These are phyloP conservation scores for Dusona sp. DNA, from an alignment of 2,888 invertebrate genomes.

Conservation along the genomic window DNA sequence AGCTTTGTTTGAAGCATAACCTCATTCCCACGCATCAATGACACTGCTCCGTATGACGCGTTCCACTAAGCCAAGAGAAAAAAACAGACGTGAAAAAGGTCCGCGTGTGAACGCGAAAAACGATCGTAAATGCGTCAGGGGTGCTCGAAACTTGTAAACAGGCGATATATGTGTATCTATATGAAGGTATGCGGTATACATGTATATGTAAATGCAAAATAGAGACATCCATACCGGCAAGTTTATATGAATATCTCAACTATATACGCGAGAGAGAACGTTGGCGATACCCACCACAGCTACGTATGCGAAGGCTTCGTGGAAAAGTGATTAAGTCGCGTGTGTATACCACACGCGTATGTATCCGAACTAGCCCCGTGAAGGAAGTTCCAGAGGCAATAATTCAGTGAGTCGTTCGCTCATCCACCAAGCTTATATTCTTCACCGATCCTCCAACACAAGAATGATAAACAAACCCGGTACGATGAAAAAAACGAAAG, in stretches of 20 bases:
- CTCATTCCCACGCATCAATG: conserved; percentile 10
- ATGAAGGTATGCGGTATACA: neutral
- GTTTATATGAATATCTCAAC: conserved; percentile 42
- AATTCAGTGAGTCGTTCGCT: conserved; percentile 66
- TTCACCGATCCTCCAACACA: conserved; percentile 27
- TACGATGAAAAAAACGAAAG: conserved; percentile 7
- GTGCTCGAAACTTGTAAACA: conserved; percentile 43
- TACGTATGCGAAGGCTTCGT: conserved; percentile 42
- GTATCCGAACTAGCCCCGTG: conserved; percentile 56
- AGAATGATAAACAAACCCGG: conserved; percentile 59
- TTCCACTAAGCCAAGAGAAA: neutral
- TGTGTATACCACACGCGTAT: conserved; percentile 52
- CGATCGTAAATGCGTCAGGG: conserved; percentile 31
- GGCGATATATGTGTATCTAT: neutral
- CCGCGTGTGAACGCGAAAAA: neutral
- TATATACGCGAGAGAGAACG: conserved; percentile 27
- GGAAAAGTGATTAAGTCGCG: conserved; percentile 67
- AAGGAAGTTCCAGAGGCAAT: conserved; percentile 62
- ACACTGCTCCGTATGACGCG: conserved; percentile 1
- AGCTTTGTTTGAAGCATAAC: neutral
- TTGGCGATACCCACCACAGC: conserved; percentile 50
- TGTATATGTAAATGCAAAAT: conserved; percentile 45
- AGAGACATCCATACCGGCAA: conserved; percentile 53
- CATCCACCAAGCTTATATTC: conserved; percentile 44
- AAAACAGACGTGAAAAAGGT: neutral